Percentiles rank a stretch among this genome's conserved stretches.
Conservation (phyloP, 2,113 vertebrate genomes). For the Lates calcarifer region DNA sequence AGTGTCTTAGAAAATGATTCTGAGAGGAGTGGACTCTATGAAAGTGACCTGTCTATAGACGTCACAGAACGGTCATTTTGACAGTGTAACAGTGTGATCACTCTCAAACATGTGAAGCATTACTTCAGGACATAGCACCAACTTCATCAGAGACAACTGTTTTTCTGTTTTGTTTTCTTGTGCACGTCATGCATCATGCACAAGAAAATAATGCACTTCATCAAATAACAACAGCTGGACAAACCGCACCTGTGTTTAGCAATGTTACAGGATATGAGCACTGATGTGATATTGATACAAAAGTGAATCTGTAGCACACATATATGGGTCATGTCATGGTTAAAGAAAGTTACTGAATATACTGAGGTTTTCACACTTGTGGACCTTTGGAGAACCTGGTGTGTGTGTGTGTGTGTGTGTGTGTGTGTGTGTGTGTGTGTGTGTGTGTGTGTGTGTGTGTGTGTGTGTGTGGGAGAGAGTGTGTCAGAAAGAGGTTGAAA, state of each 20-base stretch:
- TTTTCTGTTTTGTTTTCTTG: too few species aligned
- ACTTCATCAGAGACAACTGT: too few species aligned
- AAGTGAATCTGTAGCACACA: slow-evolving; percentile 17
- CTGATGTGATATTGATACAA: neutral
- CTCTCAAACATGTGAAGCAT: too few species aligned
- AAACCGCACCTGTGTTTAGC: neutral
- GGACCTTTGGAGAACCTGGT: slow-evolving; percentile 9
- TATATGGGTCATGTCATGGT: neutral
- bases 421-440: too few species aligned
- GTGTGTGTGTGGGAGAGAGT: neutral
- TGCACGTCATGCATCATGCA: too few species aligned
- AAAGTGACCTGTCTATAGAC: neutral
- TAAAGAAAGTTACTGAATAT: slow-evolving; percentile 8
- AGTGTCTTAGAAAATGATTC: neutral
- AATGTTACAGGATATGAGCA: neutral
- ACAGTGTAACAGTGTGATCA: too few species aligned
- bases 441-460: too few species aligned
- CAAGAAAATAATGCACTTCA: too few species aligned
- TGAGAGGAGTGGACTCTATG: neutral
- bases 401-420: too few species aligned
- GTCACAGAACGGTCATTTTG: too few species aligned
- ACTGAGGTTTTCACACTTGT: slow-evolving; percentile 29
- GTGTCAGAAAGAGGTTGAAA: slow-evolving; percentile 30
- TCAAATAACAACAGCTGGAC: neutral
- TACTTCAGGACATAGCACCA: too few species aligned